Evolutionary conservation across 2,797 vertebrate genomes (phyloP).

Genomic region (Phalloptychus januarius): DNA sequence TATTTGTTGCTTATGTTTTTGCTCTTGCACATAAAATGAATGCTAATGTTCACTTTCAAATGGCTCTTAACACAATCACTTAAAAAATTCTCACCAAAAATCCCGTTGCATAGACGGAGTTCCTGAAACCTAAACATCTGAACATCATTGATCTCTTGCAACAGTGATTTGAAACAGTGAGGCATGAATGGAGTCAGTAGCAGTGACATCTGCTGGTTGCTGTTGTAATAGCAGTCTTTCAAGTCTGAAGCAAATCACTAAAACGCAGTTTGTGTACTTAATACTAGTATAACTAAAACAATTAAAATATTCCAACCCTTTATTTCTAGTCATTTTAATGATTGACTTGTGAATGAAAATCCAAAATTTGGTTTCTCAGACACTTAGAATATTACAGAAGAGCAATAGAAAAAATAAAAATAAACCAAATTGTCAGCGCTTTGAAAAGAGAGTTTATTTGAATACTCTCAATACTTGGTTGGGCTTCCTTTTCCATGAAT

Average conservation of each 20-base stretch:
- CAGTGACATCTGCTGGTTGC: constrained; percentile 43
- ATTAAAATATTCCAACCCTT: neutral
- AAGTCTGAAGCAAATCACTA: neutral
- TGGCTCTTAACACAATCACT: neutral
- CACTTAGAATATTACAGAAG: neutral
- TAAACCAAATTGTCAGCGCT: neutral
- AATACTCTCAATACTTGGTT: neutral
- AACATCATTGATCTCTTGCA: neutral
- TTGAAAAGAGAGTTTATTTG: neutral
- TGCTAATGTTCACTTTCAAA: neutral
- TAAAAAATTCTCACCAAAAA: neutral
- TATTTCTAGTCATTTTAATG: neutral
- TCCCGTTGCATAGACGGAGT: neutral
- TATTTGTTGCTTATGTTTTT: neutral
- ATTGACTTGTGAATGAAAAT: neutral
- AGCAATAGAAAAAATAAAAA: neutral
- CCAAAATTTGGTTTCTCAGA: neutral
- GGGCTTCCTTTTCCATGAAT: neutral
- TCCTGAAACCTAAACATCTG: neutral
- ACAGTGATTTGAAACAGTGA: neutral
- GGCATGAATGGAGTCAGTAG: neutral
- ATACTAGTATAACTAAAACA: neutral
- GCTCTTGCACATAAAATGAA: neutral
- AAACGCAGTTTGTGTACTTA: neutral
- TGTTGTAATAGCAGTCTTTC: constrained; percentile 11